phyloP scores from a whole-genome alignment of 2,888 invertebrate species.

The Drosophila yooni region DNA sequence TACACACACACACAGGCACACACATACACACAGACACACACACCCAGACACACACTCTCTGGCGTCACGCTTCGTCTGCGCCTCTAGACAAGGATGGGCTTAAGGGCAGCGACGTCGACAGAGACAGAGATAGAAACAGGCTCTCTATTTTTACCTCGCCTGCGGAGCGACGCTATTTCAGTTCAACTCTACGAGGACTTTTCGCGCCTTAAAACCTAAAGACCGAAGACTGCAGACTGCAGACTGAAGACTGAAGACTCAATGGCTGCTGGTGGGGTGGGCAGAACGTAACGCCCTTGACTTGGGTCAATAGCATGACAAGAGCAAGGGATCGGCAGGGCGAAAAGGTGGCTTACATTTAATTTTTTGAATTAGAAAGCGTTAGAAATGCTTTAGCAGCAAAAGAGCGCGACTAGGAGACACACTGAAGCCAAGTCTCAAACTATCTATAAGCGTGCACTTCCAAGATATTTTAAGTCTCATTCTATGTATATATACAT shows the following conservation, averaged over 20 bases:
- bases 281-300: slow-evolving; percentile 75
- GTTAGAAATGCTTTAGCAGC: neutral
- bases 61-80: slow-evolving; percentile 52
- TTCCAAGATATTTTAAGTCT: neutral
- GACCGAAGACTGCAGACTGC: neutral
- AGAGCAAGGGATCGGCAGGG: neutral
- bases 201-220: slow-evolving; percentile 45
- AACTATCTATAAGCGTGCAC: neutral
- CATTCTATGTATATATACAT: neutral
- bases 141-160: slow-evolving; percentile 62
- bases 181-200: slow-evolving; percentile 38
- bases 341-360: neutral
- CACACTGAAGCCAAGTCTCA: neutral
- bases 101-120: neutral
- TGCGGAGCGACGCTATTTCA: slow-evolving; percentile 33
- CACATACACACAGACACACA: neutral
- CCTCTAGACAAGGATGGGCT: slow-evolving; percentile 6
- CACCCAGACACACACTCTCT: neutral
- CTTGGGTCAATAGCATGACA: slow-evolving; percentile 83
- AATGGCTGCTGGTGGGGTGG: neutral
- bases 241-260: neutral
- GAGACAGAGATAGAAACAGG: slow-evolving; percentile 2
- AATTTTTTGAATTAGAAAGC: neutral
- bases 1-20: neutral
- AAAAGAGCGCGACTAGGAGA: neutral